Evolutionary conservation across 2,113 vertebrate species (phyloP), one percentile per base, ranked within the genome.

Genomic region (Leptosomus discolor): DNA sequence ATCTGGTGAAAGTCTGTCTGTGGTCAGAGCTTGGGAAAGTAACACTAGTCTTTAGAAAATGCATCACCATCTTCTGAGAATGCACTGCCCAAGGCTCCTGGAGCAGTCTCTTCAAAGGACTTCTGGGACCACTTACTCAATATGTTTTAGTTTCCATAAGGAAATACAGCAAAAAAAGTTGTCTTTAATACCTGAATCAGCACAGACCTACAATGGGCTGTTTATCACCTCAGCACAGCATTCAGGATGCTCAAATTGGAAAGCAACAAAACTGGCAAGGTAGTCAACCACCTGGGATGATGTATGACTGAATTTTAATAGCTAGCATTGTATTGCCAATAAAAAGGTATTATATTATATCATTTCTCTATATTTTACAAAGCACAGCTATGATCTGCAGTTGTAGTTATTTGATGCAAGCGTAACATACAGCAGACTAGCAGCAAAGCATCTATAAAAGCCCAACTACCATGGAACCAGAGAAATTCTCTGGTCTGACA

Each of bases 41-140:
- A 57, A 19, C 0, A 0, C 5, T 56, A 12, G 37, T 41, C 51
- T 87, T 74, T 11, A 74, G 9, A 51, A 90, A 84, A 87, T 8
- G 11, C 32, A 78, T 22, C 17, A 23, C 8, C 48, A n/a, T 32
- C 74, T 67, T 58, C 37, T 60, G 67, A 67, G 48, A 90, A 71
- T 4, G 27, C 0, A 0, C 20, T 41, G n/a, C 20, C 39, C 64
- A 29, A 68, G 21, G 43, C 8, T 79, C 20, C 17, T 4, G 5
- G 48, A 36, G 32, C 0, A 1, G 39, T 36, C 22, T 71, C 45
- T 15, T 90, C 45, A 53, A 16, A 1, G 15, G 43, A 37, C 15
- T 68, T 71, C 15, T 13, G 46, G 56, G 37, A 76, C 22, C 37
- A 30, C 15, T 63, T 63, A 51, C 39, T 39, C 20, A 75, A 29